Conservation (phyloP, 1,140 invertebrate genomes). For the Drosophila micromelanica region DNA sequence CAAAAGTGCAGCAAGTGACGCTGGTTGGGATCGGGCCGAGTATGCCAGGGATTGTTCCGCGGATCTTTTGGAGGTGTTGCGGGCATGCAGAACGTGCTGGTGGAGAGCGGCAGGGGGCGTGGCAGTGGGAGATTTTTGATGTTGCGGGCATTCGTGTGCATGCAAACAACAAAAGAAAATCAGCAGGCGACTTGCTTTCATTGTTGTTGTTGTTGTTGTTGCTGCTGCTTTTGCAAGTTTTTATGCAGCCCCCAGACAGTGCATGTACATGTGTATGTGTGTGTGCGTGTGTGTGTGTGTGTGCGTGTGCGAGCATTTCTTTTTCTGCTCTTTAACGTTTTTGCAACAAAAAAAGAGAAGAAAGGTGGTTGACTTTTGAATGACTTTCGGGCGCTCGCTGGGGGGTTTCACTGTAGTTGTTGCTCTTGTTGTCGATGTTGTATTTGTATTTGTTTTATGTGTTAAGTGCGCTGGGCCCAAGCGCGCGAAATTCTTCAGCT, state of each 20-base stretch:
- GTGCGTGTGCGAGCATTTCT: constrained; percentile 45
- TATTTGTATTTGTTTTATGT: constrained; percentile 75
- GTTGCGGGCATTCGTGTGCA: constrained; percentile 63
- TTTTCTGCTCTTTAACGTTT: constrained; percentile 74
- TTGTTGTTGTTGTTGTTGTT: constrained; percentile 12
- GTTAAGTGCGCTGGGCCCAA: constrained; percentile 81
- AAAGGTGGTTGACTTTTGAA: constrained; percentile 84
- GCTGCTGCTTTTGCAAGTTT: constrained; percentile 35
- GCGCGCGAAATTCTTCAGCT: constrained; percentile 61
- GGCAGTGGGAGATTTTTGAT: background rate
- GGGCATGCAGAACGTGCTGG: background rate
- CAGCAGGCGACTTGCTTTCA: constrained; percentile 68
- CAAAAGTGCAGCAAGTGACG: constrained; percentile 47
- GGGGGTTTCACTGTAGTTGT: constrained; percentile 24
- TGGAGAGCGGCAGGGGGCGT: background rate
- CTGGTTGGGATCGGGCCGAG: constrained; percentile 10
- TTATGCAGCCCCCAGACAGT: constrained; percentile 26
- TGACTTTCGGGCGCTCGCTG: constrained; percentile 75
- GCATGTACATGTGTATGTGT: background rate
- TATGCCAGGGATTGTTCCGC: background rate
- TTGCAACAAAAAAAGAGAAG: constrained; percentile 75
- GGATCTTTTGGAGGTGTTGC: background rate
- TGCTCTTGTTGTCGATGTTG: constrained; percentile 27
- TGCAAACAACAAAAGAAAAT: constrained; percentile 81
- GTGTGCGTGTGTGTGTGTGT: background rate